phyloP scores from a whole-genome alignment of 2,113 vertebrate species.

The Melanostigma gelatinosum region DNA sequence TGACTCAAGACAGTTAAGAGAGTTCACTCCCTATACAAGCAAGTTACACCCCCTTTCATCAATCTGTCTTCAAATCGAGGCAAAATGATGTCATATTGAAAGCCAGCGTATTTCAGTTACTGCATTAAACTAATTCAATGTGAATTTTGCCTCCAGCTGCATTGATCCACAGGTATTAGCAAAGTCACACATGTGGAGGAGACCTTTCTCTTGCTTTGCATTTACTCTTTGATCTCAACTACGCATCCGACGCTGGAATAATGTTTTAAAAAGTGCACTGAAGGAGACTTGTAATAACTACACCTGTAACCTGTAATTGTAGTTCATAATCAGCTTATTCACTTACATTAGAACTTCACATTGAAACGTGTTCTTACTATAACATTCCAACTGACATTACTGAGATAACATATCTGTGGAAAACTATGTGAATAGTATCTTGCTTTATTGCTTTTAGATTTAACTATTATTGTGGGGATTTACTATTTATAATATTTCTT shows the following conservation, averaged over 20 bases:
- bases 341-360: neutral
- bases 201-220: constrained; percentile 22
- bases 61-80: neutral
- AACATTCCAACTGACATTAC: neutral
- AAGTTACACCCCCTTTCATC: neutral
- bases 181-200: neutral
- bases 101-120: neutral
- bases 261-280: neutral
- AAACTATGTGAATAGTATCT: neutral
- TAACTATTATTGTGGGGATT: neutral
- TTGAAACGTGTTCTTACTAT: neutral
- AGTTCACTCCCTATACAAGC: neutral
- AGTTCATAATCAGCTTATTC: neutral
- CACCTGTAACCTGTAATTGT: neutral
- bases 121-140: neutral
- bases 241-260: neutral
- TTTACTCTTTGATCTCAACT: constrained; percentile 18
- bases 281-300: neutral
- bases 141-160: neutral
- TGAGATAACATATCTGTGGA: neutral
- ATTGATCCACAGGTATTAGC: neutral
- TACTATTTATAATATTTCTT: neutral
- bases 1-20: neutral
- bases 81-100: neutral
- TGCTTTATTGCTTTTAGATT: no score